Base-by-base conservation (phyloP, 2,113 vertebrate species). In the Cygnus atratus region DNA sequence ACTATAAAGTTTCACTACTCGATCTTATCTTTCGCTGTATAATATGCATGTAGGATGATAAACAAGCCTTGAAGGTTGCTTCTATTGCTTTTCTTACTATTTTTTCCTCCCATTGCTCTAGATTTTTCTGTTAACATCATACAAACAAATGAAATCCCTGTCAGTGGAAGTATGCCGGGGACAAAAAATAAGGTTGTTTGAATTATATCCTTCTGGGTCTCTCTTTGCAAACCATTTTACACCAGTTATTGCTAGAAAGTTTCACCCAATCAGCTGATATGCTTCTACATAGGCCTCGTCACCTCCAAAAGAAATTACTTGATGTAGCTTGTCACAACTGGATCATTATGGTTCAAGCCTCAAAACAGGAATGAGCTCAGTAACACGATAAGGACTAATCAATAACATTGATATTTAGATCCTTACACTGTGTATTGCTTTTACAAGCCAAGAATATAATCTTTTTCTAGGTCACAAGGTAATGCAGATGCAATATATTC, bases 391-490 rank as follows among this genome's bases (percentile, higher is more conserved):
- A 84, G 84, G 89, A 91, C 89, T 87, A 96, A 96, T 95, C 93
- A 95, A 71, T 95, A 95, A 71, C 68, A 87, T 54, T 91, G 89
- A 84, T 92, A 95, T 86, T 95, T 88, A 88, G 76, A 88, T 74
- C 65, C n/a, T 57, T 67, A 88, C 35, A 55, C 31, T 0, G 1
- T 35, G 79, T 44, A 90, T 61, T 90, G 71, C 57, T 80, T 35
- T 39, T 66, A 82, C 55, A 87, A 92, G 55, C 89, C 73, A 92
- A 67, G 77, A 88, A 84, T 54, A 81, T 58, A 48, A 86, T 74
- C 63, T 14, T 87, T 58, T 81, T 66, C 50, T 71, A 88, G 61
- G 50, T 91, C 66, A 87, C 61, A 78, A 74, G 77, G 74, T 37
- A 80, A 94, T 1, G 25, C 4, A 91, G 48, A 39, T 54, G 68